Conservation (phyloP, 2,113 vertebrate species). For the Bubalus kerabau region DNA sequence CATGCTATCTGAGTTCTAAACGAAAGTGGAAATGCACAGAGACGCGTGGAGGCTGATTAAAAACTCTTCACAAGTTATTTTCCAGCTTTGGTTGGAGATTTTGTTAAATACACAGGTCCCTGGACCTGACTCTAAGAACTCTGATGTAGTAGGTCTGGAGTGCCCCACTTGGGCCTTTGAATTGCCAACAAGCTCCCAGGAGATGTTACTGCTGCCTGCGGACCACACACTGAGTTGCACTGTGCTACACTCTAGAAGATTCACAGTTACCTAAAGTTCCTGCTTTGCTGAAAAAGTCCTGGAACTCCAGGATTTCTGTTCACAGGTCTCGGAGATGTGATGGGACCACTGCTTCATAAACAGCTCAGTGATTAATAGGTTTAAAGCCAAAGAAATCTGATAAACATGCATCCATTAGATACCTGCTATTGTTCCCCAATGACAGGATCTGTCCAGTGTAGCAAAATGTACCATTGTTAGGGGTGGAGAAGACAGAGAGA, state of each 20-base stretch:
- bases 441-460: background rate
- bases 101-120: background rate
- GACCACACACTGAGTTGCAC: fast-evolving
- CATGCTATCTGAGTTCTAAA: background rate
- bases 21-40: background rate
- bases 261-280: background rate
- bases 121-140: background rate
- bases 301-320: background rate
- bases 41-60: background rate
- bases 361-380: background rate
- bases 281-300: background rate
- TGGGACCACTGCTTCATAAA: background rate
- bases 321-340: background rate
- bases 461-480: background rate
- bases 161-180: background rate
- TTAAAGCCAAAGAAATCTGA: background rate
- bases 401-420: background rate
- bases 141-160: background rate
- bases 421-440: background rate
- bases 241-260: background rate
- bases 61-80: background rate
- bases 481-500: too few relatives aligned
- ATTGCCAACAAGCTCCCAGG: background rate
- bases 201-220: fast-evolving
- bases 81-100: background rate